Base-by-base conservation (phyloP, 2,797 vertebrate species). In the Phrynocephalus guinanensis region DNA sequence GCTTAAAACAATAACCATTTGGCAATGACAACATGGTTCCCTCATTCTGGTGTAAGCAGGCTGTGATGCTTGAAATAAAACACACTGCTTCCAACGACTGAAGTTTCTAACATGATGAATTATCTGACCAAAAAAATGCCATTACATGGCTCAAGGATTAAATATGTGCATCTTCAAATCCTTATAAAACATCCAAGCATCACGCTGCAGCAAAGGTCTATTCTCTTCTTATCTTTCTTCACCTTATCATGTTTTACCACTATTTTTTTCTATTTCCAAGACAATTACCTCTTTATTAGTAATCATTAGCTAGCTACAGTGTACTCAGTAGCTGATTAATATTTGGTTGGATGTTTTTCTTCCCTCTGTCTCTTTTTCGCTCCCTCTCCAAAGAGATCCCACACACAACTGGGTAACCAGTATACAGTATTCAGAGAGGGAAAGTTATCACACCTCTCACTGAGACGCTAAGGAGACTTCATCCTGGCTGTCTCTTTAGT, bases 1-100 rank as follows among this genome's bases (percentile, higher is more conserved):
- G 92, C 91, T 96, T 96, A 96, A 96, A 95, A 96, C 95, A 96
- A 96, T 96, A 95, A 95, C 95, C 90, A 94, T 88, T 95, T 93
- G 88, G 94, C 93, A 95, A 94, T 91, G 92, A 96, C 95, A 96
- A 96, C 92, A 92, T 89, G 94, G 93, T 90, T 88, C 75, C 90
- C 93, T 93, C 92, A 91, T 81, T 91, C 93, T 93, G 77, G 95
- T 16, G 88, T 92, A 85, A 93, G 91, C 87, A 93, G 83, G 86
- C 92, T 95, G 88, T 1, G 26, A 90, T 87, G 91, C 93, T 87
- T 86, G 86, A 93, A 95, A 92, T 30, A 91, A 93, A 93, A 88
- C 5, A 33, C 10, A 73, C 13, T 38, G 80, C 72, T 89, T 91
- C 15, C 56, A 76, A 92, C 89, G 22, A 89, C 88, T 28, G 0